A percentile compares a stretch with the other conserved stretches of the same genome.
Conservation (phyloP, 2,888 invertebrate species). For the Idaea dimidiata region DNA sequence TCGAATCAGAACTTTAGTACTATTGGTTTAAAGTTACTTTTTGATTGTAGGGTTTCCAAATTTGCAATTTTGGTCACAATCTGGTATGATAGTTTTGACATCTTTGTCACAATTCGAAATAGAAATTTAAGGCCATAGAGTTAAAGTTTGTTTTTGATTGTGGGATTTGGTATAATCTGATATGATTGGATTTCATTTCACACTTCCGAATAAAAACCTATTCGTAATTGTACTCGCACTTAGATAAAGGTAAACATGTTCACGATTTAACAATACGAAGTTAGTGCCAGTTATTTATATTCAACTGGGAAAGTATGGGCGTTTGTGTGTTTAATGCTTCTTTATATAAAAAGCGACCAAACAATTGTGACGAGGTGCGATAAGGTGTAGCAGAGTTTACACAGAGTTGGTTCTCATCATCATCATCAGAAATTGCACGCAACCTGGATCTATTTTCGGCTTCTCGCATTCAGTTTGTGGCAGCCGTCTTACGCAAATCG, state of each 20-base stretch:
- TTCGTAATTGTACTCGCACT: slow-evolving; percentile 16
- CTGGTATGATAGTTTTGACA: slow-evolving; percentile 35
- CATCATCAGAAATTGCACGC: no score
- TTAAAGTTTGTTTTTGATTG: slow-evolving; percentile 18
- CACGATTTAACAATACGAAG: slow-evolving; percentile 29
- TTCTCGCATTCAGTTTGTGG: no score
- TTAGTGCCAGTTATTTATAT: no score
- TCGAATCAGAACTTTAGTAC: not conserved
- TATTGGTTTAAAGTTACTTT: not conserved
- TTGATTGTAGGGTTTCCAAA: slow-evolving; percentile 26
- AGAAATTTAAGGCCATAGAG: not conserved
- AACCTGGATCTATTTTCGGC: no score
- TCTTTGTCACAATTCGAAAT: not conserved
- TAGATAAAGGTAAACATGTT: slow-evolving; percentile 26
- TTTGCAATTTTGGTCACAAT: slow-evolving; percentile 31
- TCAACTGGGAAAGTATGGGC: no score
- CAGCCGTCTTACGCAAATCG: no score
- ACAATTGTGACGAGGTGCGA: no score
- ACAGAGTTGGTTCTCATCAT: no score
- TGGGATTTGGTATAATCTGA: slow-evolving; percentile 35
- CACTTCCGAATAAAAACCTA: slow-evolving; percentile 42
- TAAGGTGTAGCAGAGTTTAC: no score
- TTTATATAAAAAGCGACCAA: no score
- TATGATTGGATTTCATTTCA: slow-evolving; percentile 53
- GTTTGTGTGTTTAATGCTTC: no score